Evolutionary conservation across 2,113 vertebrate genomes (phyloP).

Genomic region (Myrmecophaga tridactyla): DNA sequence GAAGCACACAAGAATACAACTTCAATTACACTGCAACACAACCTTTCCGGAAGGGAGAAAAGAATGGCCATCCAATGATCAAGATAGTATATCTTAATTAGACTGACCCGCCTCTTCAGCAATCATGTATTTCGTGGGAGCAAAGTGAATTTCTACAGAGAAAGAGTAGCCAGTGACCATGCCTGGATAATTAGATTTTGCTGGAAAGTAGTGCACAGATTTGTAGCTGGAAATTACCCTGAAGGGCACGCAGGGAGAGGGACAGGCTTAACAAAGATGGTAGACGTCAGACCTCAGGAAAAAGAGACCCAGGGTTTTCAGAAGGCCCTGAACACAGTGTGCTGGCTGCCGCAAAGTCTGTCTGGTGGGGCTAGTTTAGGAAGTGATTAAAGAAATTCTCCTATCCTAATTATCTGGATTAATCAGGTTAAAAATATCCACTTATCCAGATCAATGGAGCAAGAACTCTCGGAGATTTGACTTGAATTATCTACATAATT

Average conservation of each 20-base stretch:
- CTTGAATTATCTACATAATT: neutral
- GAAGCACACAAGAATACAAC: neutral
- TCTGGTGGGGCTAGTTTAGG: neutral
- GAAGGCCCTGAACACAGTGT: rapidly evolving
- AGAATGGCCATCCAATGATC: neutral
- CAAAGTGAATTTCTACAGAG: neutral
- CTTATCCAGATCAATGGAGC: slow-evolving; percentile 9
- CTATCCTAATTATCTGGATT: neutral
- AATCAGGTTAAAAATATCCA: neutral
- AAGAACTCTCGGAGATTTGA: neutral
- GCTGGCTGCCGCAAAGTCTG: neutral
- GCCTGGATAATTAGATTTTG: slow-evolving; percentile 19
- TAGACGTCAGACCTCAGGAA: neutral
- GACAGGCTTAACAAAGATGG: neutral
- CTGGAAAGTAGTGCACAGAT: neutral
- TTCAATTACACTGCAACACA: neutral
- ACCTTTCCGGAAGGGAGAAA: neutral
- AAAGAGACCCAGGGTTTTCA: neutral
- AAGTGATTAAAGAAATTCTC: neutral
- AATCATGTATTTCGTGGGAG: neutral
- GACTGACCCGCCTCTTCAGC: neutral
- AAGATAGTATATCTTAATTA: slow-evolving; percentile 36
- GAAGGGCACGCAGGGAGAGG: neutral
- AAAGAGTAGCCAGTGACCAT: neutral
- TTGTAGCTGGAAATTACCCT: neutral